Conservation (phyloP, 92 coral and sea anemone species). For the Porites lobata region DNA sequence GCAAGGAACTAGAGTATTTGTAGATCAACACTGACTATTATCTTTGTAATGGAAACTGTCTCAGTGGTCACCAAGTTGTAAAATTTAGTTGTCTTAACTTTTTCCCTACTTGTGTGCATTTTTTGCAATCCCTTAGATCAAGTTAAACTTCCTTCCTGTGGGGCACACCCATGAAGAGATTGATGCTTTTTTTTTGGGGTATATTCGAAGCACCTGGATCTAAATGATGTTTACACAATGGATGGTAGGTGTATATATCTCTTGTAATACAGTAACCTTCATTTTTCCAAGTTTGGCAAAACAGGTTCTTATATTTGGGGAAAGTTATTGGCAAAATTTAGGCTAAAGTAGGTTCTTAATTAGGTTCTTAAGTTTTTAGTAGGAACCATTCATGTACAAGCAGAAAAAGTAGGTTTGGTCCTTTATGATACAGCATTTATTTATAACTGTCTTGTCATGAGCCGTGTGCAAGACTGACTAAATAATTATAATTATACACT, state of each 20-base stretch:
- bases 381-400: too few species aligned
- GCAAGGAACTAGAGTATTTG: conserved; percentile 6
- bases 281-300: too few species aligned
- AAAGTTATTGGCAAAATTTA: too few species aligned
- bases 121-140: background rate
- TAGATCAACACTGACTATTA: background rate
- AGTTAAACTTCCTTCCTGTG: conserved; percentile 2
- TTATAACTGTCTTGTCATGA: too few species aligned
- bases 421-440: too few species aligned
- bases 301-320: too few species aligned
- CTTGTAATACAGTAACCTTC: too few species aligned
- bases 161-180: conserved; percentile 16
- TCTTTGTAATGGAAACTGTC: background rate
- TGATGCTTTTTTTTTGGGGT: conserved; percentile 27
- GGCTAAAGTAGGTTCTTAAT: too few species aligned
- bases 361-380: too few species aligned
- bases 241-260: background rate
- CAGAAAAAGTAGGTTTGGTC: too few species aligned
- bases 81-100: background rate
- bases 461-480: too few species aligned
- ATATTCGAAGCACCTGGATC: conserved; percentile 5
- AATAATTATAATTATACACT: too few species aligned
- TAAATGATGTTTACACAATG: background rate
- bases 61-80: background rate
- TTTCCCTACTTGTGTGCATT: background rate